Evolutionary conservation across 2,888 invertebrate genomes (phyloP).

Genomic region (Lasioglossum villosulum): DNA sequence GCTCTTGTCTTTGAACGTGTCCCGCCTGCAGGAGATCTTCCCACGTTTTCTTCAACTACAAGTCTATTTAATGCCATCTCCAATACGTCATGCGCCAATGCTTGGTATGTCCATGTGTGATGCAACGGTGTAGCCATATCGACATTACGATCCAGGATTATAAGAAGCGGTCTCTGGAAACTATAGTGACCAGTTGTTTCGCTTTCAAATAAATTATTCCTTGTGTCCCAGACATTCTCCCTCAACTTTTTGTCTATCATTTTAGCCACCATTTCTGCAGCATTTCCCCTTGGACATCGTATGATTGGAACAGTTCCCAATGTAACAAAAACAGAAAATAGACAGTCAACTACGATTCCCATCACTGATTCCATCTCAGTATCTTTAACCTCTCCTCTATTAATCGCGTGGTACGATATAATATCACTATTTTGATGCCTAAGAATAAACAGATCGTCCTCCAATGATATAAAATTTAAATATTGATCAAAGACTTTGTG

Average conservation of each 20-base stretch:
- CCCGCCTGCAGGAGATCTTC: constrained; percentile 86
- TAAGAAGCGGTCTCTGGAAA: constrained; percentile 96
- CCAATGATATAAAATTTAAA: constrained; percentile 98
- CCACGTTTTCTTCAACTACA: constrained; percentile 88
- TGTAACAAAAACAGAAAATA: constrained; percentile 99
- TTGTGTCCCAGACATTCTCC: constrained; percentile 98
- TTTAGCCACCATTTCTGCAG: constrained; percentile 99
- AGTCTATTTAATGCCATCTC: constrained; percentile 95
- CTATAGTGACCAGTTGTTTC: constrained; percentile 91
- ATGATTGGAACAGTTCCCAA: constrained; percentile 90
- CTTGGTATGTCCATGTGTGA: constrained; percentile 99
- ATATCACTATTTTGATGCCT: constrained; percentile 96
- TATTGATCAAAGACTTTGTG: constrained; percentile 99
- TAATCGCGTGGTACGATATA: constrained; percentile 97
- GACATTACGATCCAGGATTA: constrained; percentile 96
- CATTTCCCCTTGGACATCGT: constrained; percentile 96
- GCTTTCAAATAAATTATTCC: constrained; percentile 97
- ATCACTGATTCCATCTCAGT: constrained; percentile 97
- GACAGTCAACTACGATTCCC: constrained; percentile 97
- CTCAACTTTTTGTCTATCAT: constrained; percentile 98
- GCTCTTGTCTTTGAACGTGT: constrained; percentile 92
- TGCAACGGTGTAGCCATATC: constrained; percentile 99
- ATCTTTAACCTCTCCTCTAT: constrained; percentile 96
- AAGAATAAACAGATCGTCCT: constrained; percentile 98
- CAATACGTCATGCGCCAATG: constrained; percentile 97